Conservation (phyloP, 2,113 vertebrate genomes). For the Saccopteryx bilineata region DNA sequence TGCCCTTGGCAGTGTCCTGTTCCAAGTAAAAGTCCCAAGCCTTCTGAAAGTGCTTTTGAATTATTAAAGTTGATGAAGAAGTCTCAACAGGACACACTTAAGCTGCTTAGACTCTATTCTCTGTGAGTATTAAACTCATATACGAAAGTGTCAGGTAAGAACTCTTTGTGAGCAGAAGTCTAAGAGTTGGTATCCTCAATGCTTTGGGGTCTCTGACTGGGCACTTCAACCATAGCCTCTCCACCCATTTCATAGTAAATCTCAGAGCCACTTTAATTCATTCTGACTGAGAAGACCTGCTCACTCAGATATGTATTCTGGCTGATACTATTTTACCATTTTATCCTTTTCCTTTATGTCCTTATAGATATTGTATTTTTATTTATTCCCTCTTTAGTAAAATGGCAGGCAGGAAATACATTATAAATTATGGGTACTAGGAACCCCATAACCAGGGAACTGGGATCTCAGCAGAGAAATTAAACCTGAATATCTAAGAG, state of each 20-base stretch:
- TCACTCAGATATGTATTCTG: background rate
- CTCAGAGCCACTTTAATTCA: background rate
- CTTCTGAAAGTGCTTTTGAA: background rate
- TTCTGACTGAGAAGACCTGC: background rate
- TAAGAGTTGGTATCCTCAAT: background rate
- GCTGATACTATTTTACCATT: background rate
- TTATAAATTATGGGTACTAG: background rate
- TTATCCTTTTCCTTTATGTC: background rate
- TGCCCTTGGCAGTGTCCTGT: background rate
- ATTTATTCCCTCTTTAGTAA: slow-evolving; percentile 10
- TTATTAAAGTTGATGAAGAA: background rate
- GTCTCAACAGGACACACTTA: background rate
- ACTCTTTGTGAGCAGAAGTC: background rate
- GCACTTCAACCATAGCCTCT: background rate
- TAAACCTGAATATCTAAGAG: slow-evolving; percentile 33
- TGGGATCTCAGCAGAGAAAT: background rate
- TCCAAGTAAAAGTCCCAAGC: background rate
- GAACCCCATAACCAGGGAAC: background rate
- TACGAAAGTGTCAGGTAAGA: background rate
- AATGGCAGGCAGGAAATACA: background rate
- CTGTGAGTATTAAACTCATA: background rate
- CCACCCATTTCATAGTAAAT: background rate
- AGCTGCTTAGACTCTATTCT: background rate
- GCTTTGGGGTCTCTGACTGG: background rate
- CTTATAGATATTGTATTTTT: background rate